Base-by-base conservation (phyloP, 2,797 vertebrate species). In the Yasuhikotakia modesta region DNA sequence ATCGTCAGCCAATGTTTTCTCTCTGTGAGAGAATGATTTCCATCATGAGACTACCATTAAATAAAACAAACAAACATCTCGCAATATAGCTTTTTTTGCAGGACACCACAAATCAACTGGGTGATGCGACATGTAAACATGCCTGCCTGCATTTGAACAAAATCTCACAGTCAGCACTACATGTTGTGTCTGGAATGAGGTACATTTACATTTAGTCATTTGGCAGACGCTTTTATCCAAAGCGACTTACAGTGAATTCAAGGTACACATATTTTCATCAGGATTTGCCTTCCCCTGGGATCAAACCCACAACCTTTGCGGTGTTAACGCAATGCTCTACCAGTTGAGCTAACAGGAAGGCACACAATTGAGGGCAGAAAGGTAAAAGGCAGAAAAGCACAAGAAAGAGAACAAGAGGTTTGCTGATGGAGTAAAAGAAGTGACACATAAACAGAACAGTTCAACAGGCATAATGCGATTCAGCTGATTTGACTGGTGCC, bases 381-480 rank as follows among this genome's bases (percentile, higher is more conserved):
- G n/a, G 60, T 16, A 17, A 63, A 35, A 17, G 30, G 10, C 30
- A 39, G 17, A 2, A 73, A 43, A 39, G 8, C 43, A 35, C 5
- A 35, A 52, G 57, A 72, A 30, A 39, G 5, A 46, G 35, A 61
- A 43, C 14, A 43, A 61, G 35, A 27, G 32, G 58, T 10, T 43
- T 53, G 14, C 50, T 73, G 63, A 39, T 70, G 57, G 53, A 53
- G 19, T 27, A 35, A 21, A 43, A 6, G n/a, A 21, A 70, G n/a
- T 10, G 11, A 24, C 5, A 52, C 30, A 61, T 66, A 60, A 76
- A 72, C 55, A 19, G 57, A 45, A 6, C 43, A 13, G 60, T 73
- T 10, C 52, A 61, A 14, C 30, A 63, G 39, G 24, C 14, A 16
- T 71, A 82, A 80, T 65, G 30, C 4, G 35, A 80, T 65, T 65